phyloP scores from a whole-genome alignment of 2,888 invertebrate genomes.

The Chrysomela aeneicollis region DNA sequence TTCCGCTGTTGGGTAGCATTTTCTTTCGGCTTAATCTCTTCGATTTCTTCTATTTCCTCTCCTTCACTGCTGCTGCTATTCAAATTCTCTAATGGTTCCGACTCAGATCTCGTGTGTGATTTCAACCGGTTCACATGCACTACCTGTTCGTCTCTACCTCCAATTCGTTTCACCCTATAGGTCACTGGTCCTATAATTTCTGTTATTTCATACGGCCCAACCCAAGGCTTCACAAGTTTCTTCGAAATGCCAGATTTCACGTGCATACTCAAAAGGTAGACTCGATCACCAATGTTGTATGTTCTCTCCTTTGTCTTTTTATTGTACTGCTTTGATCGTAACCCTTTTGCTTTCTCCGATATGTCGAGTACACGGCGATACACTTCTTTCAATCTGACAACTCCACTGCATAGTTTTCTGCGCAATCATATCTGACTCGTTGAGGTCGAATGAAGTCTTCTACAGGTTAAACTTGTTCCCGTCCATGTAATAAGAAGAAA shows the following conservation, averaged over 20 bases:
- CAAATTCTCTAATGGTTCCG: background rate
- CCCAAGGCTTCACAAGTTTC: constrained; percentile 16
- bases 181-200: constrained; percentile 15
- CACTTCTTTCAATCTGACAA: constrained; percentile 10
- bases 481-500: constrained; percentile 40
- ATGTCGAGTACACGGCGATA: constrained; percentile 9
- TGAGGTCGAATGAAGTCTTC: constrained; percentile 38
- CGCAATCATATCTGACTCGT: too few relatives aligned
- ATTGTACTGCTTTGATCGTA: constrained; percentile 7
- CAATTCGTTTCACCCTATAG: constrained; percentile 25
- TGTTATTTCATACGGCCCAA: background rate
- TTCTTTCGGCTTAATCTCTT: background rate
- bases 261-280: constrained; percentile 1
- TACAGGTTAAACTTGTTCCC: constrained; percentile 35
- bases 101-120: background rate
- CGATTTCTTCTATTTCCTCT: background rate
- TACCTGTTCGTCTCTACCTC: constrained; percentile 25
- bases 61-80: too few relatives aligned
- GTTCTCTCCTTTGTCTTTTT: background rate
- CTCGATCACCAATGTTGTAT: too few relatives aligned
- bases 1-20: background rate
- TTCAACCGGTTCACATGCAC: constrained; percentile 34
- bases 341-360: constrained; percentile 12
- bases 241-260: constrained; percentile 10
- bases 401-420: too few relatives aligned